These are phyloP conservation scores for Galerucella pusilla DNA, from an alignment of 2,888 invertebrate genomes.

Conservation along the genomic window DNA sequence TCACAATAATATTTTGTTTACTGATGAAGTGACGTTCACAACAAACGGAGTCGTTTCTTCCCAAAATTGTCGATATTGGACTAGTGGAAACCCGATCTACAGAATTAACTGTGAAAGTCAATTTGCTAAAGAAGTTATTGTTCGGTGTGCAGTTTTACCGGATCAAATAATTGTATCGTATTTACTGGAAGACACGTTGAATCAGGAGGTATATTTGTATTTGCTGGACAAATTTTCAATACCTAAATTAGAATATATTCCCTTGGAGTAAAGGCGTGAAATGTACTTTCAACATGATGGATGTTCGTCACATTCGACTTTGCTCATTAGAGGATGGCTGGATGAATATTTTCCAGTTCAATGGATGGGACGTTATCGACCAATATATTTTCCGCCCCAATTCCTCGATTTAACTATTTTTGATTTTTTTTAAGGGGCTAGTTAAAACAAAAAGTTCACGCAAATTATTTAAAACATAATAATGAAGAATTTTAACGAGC, in stretches of 20 bases:
- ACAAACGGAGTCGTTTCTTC: too few relatives aligned
- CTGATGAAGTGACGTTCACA: too few relatives aligned
- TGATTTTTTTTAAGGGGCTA: constrained; percentile 4
- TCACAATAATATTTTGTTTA: too few relatives aligned
- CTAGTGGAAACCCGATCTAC: too few relatives aligned
- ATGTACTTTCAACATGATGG: constrained; percentile 13
- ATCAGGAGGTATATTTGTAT: too few relatives aligned
- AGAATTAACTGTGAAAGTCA: too few relatives aligned
- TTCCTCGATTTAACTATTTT: not conserved
- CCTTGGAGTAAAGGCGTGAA: not conserved
- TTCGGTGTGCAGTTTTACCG: not conserved
- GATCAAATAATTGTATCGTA: not conserved
- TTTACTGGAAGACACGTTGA: not conserved
- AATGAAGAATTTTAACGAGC: not conserved
- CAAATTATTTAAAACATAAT: not conserved
- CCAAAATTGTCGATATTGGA: too few relatives aligned
- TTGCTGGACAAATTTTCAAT: constrained; percentile 4
- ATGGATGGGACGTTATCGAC: not conserved
- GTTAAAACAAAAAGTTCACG: constrained; percentile 3
- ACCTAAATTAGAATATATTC: not conserved
- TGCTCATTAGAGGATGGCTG: constrained; percentile 1
- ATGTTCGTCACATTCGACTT: too few relatives aligned
- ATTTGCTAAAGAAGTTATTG: not conserved
- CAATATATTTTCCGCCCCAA: too few relatives aligned
- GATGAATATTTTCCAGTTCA: not conserved